Evolutionary conservation across 2,113 vertebrate species (phyloP), one percentile per base, ranked within the genome.

Genomic region (Cynocephalus volans): DNA sequence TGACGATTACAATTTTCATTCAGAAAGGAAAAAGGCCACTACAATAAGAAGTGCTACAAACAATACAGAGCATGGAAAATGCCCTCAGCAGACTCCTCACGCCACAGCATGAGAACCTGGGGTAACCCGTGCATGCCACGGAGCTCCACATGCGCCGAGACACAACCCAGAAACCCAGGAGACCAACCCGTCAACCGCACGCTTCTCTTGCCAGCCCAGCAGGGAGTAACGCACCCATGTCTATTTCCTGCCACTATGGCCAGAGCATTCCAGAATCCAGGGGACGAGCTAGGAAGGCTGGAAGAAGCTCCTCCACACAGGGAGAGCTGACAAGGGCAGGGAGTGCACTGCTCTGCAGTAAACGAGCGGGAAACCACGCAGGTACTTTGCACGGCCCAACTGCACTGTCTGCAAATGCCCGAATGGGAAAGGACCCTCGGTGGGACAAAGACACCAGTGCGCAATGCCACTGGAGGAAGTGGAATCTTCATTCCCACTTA

Each of bases 331-430:
- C 45, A 13, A 6, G 86, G 54, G 24, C 15, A 13, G 24, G 3
- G 33, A 58, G 54, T 8, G 21, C 3, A 14, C 73, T 31, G 48
- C 48, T n/a, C 54, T 56, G 52, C 19, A 3, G 11, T 3, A 4
- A 64, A n/a, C 0, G 9, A 36, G 67, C 0, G 23, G 21, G 33
- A 17, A 17, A 67, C 10, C 18, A 1, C 1, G 2, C 4, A 0
- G 6, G 31, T 1, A 31, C 41, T 70, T 15, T 67, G 11, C 4
- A 5, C 7, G 28, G 50, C 52, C 62, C 10, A 9, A 28, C 31
- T 23, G 24, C 26, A 6, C 36, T 2, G 3, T 64, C 8, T 17
- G 65, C 52, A 18, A 2, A 1, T 0, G 0, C 64, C 1, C 0
- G 21, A 23, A 31, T 26, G 2, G 7, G 14, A 52, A 79, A 83